Conservation (phyloP, 1,140 invertebrate genomes). For the Sinonovacula constricta region DNA sequence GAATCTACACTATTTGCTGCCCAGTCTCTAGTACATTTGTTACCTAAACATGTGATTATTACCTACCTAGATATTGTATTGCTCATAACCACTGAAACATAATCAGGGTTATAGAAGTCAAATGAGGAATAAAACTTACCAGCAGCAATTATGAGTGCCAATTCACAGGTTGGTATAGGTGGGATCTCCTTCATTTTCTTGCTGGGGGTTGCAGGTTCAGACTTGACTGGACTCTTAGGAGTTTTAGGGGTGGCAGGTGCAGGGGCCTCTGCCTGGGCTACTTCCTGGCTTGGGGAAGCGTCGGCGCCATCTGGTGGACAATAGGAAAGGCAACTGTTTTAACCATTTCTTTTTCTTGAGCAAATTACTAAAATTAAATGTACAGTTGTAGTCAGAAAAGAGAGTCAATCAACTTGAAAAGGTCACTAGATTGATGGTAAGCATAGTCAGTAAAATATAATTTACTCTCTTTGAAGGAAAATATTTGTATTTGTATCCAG, state of each 20-base stretch:
- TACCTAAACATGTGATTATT: not conserved
- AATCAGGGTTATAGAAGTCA: not conserved
- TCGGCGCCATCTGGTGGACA: not conserved
- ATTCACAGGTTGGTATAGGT: slow-evolving; percentile 42
- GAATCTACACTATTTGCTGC: too few relatives aligned
- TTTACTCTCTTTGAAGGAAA: too few relatives aligned
- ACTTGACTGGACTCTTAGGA: slow-evolving; percentile 42
- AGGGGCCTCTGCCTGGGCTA: slow-evolving; percentile 14
- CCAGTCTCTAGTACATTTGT: not conserved
- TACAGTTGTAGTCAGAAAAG: not conserved
- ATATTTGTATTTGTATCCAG: too few relatives aligned
- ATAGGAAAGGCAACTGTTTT: too few relatives aligned
- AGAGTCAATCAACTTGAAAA: not conserved
- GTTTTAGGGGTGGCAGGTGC: not conserved
- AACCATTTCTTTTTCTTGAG: not conserved
- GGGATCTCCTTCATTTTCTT: slow-evolving; percentile 46
- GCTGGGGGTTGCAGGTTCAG: slow-evolving; percentile 30
- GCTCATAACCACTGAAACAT: not conserved
- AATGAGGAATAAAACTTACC: too few relatives aligned
- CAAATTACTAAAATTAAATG: not conserved
- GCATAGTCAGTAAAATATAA: too few relatives aligned
- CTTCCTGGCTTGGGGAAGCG: not conserved
- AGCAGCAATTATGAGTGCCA: slow-evolving; percentile 29
- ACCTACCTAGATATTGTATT: not conserved
- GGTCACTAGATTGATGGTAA: too few relatives aligned